phyloP scores from a whole-genome alignment of 2,888 invertebrate species.

The Clusia tigrina region DNA sequence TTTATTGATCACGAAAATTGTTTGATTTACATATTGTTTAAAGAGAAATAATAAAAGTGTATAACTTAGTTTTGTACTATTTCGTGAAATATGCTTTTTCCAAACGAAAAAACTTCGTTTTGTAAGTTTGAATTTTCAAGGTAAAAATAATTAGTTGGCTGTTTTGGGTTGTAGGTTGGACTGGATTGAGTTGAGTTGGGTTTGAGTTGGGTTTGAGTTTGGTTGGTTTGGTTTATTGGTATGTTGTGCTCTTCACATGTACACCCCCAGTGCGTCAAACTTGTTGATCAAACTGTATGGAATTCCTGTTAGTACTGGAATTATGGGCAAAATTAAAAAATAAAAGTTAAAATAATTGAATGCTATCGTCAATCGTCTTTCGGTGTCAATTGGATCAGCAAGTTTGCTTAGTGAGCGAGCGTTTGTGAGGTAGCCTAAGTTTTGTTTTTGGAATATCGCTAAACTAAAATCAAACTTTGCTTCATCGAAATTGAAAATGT shows the following conservation, averaged over 20 bases:
- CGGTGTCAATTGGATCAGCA: too few species aligned
- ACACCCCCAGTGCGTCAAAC: too few species aligned
- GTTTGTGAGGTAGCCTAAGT: too few species aligned
- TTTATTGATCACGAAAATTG: background rate
- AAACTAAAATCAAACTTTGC: too few species aligned
- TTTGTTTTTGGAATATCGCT: too few species aligned
- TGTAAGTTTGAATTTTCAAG: constrained; percentile 28
- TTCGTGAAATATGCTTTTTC: constrained; percentile 29
- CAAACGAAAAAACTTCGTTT: constrained; percentile 34
- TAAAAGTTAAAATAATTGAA: too few species aligned
- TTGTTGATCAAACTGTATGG: too few species aligned
- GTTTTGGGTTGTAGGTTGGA: constrained; percentile 17
- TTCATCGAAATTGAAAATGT: too few species aligned
- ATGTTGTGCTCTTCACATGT: constrained; percentile 16
- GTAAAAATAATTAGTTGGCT: constrained; percentile 38
- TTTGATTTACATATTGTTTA: background rate
- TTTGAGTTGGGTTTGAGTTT: background rate
- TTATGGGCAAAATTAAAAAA: too few species aligned
- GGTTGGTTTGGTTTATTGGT: constrained; percentile 16
- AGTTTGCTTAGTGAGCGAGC: too few species aligned
- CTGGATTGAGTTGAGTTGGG: constrained; percentile 28
- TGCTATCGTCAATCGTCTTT: too few species aligned
- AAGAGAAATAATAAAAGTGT: constrained; percentile 19
- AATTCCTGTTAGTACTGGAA: too few species aligned
- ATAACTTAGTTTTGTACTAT: constrained; percentile 40